Percentiles rank a stretch among this genome's conserved stretches.
Evolutionary conservation across 2,113 vertebrate genomes (phyloP).

Genomic region (Argyrosomus japonicus): DNA sequence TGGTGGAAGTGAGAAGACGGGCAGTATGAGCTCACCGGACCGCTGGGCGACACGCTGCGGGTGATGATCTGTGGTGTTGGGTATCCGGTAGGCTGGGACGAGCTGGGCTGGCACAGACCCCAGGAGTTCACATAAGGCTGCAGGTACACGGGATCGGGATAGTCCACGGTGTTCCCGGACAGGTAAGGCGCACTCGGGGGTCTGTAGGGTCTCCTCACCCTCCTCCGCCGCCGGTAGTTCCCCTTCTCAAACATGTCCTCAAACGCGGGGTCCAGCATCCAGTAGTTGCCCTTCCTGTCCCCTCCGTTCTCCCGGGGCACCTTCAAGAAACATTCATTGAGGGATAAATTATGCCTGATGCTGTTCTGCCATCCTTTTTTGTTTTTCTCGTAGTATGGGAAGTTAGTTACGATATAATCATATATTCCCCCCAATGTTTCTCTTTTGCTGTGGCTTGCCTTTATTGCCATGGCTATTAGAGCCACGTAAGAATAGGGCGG

Average conservation of each 20-base stretch:
- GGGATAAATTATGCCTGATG: constrained; percentile 88
- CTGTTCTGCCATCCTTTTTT: constrained; percentile 89
- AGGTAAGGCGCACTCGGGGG: constrained; percentile 57
- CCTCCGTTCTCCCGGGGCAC: constrained; percentile 75
- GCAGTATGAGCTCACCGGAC: constrained; percentile 63
- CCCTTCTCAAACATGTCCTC: constrained; percentile 86
- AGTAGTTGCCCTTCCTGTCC: constrained; percentile 82
- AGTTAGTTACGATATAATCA: constrained; percentile 83
- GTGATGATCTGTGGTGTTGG: constrained; percentile 34
- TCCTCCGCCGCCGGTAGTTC: constrained; percentile 81
- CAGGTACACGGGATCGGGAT: constrained; percentile 69
- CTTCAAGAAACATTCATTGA: constrained; percentile 88
- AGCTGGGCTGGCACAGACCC: constrained; percentile 58
- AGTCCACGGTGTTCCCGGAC: constrained; percentile 50
- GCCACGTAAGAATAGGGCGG: constrained; percentile 88
- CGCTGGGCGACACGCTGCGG: constrained; percentile 67
- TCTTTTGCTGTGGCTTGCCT: constrained; percentile 80
- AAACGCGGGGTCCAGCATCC: constrained; percentile 86
- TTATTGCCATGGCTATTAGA: constrained; percentile 89
- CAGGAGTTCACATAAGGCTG: constrained; percentile 71
- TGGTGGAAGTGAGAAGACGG: constrained; percentile 61
- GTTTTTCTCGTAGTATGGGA: constrained; percentile 85
- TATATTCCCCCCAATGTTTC: constrained; percentile 88
- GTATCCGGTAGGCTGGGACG: constrained; percentile 47
- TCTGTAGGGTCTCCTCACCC: constrained; percentile 70